Evolutionary conservation across 2,113 vertebrate species (phyloP), one percentile per base, ranked within the genome.

Genomic region (Apodemus sylvaticus): DNA sequence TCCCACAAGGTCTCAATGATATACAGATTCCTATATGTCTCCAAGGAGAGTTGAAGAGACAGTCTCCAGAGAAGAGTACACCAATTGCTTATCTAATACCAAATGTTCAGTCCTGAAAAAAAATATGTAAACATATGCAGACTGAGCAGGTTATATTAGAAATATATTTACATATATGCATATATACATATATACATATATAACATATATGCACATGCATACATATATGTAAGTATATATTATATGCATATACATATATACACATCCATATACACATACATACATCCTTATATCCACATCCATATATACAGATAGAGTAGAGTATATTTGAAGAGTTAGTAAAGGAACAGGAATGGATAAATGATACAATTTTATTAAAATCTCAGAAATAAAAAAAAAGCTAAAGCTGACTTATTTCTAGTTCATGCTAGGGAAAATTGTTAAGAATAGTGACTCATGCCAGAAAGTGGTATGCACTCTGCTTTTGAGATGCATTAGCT

Each of bases 291-390:
- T 58, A n/a, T 1, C 3, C 36, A 81, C 8, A 29, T 31, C 10
- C 6, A n/a, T 9, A 77, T 51, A 34, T 68, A 10, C 13, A 16
- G 11, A 39, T 24, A 24, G 42, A 62, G 55, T 14, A 62, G 24
- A 7, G 14, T 1, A 16, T 42, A 62, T 29, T 29, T 3, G 7
- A 26, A 85, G 14, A 4, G 26, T 85, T 62, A 31, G 39, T 14
- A 45, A 7, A 85, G 12, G 24, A 64, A 42, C 4, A 1, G 7
- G 5, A 86, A 36, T 36, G 12, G 36, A 53, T 86, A 87, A 31
- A 36, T 94, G 70, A 81, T 62, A 29, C 71, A 79, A 91, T 76
- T 87, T 87, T 55, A 91, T 97, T 39, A 83, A 83, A 34, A 45
- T 70, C 62, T 91, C 73, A 39, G 7, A 64, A 64, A 85, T 64